A percentile compares a stretch with the other conserved stretches of the same genome.
These are phyloP conservation scores for Anastrepha obliqua DNA, from an alignment of 1,140 invertebrate species.

Conservation along the genomic window DNA sequence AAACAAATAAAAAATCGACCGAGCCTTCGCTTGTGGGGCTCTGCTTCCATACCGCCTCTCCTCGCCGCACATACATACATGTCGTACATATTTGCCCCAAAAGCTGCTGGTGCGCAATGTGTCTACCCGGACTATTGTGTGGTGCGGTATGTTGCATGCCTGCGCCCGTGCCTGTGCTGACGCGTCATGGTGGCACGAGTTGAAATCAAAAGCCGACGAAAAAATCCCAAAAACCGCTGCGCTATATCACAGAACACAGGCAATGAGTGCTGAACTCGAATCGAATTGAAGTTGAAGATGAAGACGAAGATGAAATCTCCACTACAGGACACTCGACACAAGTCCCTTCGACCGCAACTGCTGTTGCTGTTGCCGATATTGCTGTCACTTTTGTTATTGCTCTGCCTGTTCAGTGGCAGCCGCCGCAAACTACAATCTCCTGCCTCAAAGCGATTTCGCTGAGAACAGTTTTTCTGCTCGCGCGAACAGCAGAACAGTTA, in stretches of 20 bases:
- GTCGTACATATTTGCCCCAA: too few species aligned
- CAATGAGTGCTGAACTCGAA: not conserved
- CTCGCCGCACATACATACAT: too few species aligned
- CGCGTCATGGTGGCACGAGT: slow-evolving; percentile 33
- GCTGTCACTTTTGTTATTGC: not conserved
- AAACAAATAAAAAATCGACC: not conserved
- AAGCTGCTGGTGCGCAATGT: not conserved
- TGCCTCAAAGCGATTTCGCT: slow-evolving; percentile 7
- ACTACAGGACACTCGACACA: not conserved
- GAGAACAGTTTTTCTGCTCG: slow-evolving; percentile 30
- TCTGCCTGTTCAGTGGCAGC: not conserved
- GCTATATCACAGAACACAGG: not conserved
- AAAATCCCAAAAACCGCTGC: not conserved
- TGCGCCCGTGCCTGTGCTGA: not conserved
- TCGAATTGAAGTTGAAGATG: not conserved
- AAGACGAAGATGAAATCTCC: not conserved
- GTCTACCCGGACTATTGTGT: not conserved
- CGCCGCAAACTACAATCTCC: not conserved
- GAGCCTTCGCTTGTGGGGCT: not conserved
- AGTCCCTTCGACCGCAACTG: not conserved
- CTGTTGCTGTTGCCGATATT: not conserved
- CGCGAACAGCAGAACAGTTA: slow-evolving; percentile 39
- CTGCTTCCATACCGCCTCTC: not conserved
- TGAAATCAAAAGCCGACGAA: slow-evolving; percentile 4
- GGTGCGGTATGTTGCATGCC: slow-evolving; percentile 14